Conservation (phyloP, 2,797 vertebrate genomes). For the Prionace glauca region DNA sequence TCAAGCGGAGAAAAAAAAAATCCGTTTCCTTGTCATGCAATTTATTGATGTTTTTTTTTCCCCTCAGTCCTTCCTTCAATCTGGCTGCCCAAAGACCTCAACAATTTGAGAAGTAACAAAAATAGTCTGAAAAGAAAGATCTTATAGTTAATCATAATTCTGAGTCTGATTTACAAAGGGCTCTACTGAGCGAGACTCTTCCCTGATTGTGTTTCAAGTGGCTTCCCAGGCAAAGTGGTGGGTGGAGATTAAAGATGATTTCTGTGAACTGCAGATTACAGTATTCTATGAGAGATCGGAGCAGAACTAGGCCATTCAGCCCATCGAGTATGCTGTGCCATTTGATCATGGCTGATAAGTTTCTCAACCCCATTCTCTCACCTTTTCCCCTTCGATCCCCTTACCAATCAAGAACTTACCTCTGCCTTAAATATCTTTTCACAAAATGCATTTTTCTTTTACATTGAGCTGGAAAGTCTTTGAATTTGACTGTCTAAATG, state of each 20-base stretch:
- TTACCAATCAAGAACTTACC: too few relatives aligned
- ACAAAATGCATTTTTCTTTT: background rate
- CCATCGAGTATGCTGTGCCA: too few relatives aligned
- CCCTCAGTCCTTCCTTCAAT: background rate
- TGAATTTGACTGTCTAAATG: background rate
- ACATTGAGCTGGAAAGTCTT: background rate
- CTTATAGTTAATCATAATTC: background rate
- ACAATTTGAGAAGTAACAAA: background rate
- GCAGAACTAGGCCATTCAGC: too few relatives aligned
- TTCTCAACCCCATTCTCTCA: too few relatives aligned
- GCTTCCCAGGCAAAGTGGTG: background rate
- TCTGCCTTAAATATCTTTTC: background rate
- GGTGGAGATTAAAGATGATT: background rate
- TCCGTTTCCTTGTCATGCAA: background rate
- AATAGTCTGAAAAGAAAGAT: background rate
- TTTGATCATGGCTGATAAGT: too few relatives aligned
- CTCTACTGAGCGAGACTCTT: background rate
- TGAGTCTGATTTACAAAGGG: background rate
- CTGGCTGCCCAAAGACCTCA: background rate
- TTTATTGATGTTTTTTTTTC: background rate
- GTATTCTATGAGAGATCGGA: too few relatives aligned
- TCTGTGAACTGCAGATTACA: background rate
- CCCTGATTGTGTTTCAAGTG: background rate
- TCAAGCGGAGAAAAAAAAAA: background rate
- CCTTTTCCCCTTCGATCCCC: too few relatives aligned